Base-by-base conservation (phyloP, 2,113 vertebrate species). In the Phaethon lepturus region DNA sequence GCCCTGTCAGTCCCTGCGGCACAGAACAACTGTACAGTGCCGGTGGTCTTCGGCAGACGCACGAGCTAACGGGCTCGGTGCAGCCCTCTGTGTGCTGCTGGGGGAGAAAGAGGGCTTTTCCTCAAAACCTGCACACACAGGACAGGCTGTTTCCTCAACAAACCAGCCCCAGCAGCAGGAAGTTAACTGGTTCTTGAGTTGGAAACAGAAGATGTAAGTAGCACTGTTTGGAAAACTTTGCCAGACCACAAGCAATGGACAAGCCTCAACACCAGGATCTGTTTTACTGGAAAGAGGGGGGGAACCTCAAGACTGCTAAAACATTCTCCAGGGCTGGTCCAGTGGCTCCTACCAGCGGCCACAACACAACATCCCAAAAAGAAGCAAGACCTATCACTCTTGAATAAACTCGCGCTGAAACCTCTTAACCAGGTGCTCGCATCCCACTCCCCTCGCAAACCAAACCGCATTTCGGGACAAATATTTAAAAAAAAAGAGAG, bases 221-320 rank as follows among this genome's bases (percentile, higher is more conserved):
- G 94, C 93, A 3, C 64, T 75, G 95, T 59, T 94, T 58, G 86
- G 80, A 89, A 64, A 91, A 64, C 17, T 86, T 58, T 95, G 96
- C 95, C 95, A 97, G 95, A 96, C 95, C 95, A 96, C 94, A 97
- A 47, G 96, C 94, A 79, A 82, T 89, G 78, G 94, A 97, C 96
- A 95, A 94, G 91, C 95, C 94, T 97, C 92, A 93, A 95, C 90
- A 95, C 75, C 92, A 38, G 95, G 94, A 95, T 94, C 92, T 93
- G 75, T 89, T 95, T 97, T 94, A 96, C 94, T 95, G 96, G 93
- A 96, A 97, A 92, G 95, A 75, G 2, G 42, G 26, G 26, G 17
- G 22, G 83, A 93, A 56, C 68, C 86, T 94, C 83, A 95, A 63
- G 69, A 55, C 92, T 87, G 81, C 74, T 96, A 68, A 93, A 86